phyloP scores from a whole-genome alignment of 2,113 vertebrate genomes.

The Hydrolagus affinis region DNA sequence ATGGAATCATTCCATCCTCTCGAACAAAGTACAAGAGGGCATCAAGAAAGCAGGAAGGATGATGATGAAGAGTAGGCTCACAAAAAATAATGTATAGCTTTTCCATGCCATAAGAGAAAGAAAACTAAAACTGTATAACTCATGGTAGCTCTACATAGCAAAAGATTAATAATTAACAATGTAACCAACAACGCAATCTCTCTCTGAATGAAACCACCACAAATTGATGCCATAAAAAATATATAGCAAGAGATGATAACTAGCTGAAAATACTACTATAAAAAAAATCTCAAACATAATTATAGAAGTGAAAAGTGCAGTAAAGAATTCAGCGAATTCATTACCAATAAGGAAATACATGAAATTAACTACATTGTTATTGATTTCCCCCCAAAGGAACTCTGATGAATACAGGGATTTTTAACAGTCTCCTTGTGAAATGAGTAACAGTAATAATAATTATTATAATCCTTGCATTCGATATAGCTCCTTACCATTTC shows the following conservation, averaged over 20 bases:
- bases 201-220: neutral
- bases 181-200: neutral
- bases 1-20: neutral
- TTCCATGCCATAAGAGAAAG: no score
- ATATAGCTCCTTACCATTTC: no score
- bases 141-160: neutral
- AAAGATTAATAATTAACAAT: neutral
- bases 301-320: neutral
- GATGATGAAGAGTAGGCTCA: no score
- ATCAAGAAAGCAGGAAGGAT: no score
- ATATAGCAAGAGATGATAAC: neutral
- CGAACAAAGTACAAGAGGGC: neutral
- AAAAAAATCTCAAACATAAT: neutral
- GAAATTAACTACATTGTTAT: no score
- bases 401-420: neutral
- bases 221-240: neutral
- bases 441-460: no score
- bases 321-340: constrained; percentile 1
- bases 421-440: neutral
- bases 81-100: no score
- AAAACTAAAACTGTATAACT: neutral
- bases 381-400: neutral
- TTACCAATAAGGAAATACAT: no score
- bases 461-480: no score
- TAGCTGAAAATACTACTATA: neutral